Conservation (phyloP, 2,888 invertebrate species). For the Leptinotarsa tumamoca region DNA sequence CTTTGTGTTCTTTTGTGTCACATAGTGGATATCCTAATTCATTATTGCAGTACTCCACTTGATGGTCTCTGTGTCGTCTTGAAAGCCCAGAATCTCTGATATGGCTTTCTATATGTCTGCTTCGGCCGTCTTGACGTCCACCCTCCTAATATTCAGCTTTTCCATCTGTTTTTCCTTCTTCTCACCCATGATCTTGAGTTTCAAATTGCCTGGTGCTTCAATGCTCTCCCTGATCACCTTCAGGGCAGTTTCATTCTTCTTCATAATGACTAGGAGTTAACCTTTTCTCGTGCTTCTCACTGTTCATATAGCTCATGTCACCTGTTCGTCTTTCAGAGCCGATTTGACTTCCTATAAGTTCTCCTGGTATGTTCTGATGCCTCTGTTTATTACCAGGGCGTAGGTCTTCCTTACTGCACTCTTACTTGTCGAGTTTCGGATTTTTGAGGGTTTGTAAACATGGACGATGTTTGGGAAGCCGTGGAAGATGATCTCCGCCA, state of each 20-base stretch:
- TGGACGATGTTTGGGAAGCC: background rate
- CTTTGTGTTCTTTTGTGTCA: conserved; percentile 1
- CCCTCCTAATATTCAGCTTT: background rate
- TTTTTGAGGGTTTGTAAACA: background rate
- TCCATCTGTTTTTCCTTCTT: background rate
- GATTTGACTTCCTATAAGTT: background rate
- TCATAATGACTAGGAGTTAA: background rate
- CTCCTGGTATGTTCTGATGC: background rate
- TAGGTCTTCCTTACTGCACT: background rate
- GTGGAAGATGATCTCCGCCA: background rate
- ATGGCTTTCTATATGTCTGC: background rate
- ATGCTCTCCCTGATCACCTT: background rate
- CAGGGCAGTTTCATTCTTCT: background rate
- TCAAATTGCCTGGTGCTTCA: background rate
- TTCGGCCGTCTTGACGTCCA: background rate
- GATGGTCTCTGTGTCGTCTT: conserved; percentile 1
- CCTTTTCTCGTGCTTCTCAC: background rate
- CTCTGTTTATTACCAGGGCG: background rate
- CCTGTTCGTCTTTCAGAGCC: background rate
- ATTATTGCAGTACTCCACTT: background rate
- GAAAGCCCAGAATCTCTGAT: background rate
- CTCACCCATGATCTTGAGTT: background rate
- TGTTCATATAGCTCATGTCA: background rate
- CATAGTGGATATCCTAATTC: background rate
- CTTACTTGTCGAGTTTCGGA: background rate